A percentile compares a stretch with the other conserved stretches of the same genome.
phyloP scores from a whole-genome alignment of 30 jellyfish, hydroid and myxozoan genomes.

The Aurelia aurita complex sp. Pacific region DNA sequence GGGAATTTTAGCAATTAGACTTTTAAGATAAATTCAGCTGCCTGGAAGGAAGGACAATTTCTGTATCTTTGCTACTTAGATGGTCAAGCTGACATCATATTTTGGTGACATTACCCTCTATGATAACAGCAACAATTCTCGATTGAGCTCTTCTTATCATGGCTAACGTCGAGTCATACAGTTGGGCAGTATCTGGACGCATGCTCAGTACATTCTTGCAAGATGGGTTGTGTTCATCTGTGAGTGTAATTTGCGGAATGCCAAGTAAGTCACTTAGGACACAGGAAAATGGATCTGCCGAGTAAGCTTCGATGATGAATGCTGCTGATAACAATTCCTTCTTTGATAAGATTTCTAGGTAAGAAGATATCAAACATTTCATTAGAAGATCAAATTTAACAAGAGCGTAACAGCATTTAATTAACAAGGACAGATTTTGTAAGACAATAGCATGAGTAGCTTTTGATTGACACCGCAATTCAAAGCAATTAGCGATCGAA shows the following conservation, averaged over 20 bases:
- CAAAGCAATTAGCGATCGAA: no score
- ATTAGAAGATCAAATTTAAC: neutral
- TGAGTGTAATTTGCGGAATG: conserved; percentile 74
- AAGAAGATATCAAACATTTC: neutral
- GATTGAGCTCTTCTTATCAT: conserved; percentile 68
- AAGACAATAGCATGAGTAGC: no score
- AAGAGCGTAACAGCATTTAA: no score
- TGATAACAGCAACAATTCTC: conserved; percentile 71
- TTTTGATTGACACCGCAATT: no score
- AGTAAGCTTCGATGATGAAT: conserved; percentile 68
- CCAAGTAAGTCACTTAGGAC: conserved; percentile 78
- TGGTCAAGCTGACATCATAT: neutral
- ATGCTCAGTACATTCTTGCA: conserved; percentile 80
- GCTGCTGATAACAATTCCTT: conserved; percentile 59
- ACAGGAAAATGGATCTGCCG: conserved; percentile 73
- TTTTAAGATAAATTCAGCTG: neutral
- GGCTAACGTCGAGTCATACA: conserved; percentile 61
- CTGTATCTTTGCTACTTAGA: neutral
- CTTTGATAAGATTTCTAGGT: conserved; percentile 31
- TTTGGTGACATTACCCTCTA: conserved; percentile 44
- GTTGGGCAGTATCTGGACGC: conserved; percentile 81
- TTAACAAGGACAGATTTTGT: no score
- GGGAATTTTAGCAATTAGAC: no score
- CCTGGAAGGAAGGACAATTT: neutral
- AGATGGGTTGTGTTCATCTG: conserved; percentile 72